Evolutionary conservation across 2,113 vertebrate species (phyloP).

Genomic region (Hypocryptadius cinnamomeus): DNA sequence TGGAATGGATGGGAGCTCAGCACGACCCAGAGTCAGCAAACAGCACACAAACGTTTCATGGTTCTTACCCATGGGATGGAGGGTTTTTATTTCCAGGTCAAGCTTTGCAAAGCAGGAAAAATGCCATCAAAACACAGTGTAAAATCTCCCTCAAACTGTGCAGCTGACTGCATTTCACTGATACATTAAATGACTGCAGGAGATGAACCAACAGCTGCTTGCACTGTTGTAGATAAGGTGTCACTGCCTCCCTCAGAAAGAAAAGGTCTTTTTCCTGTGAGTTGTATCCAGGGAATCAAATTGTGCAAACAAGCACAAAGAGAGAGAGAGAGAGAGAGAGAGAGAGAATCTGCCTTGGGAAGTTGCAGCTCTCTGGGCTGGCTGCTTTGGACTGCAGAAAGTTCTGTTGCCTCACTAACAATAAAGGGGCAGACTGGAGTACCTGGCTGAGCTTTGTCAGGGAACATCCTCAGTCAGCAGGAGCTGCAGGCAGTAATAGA

Average conservation of each 20-base stretch:
- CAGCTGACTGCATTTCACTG: neutral
- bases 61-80: neutral
- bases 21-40: neutral
- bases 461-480: neutral
- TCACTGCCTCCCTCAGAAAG: neutral
- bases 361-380: neutral
- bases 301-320: neutral
- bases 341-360: neutral
- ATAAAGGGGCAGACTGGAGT: neutral
- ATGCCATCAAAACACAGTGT: neutral
- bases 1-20: accelerated
- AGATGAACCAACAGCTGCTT: neutral
- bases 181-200: neutral
- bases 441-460: neutral
- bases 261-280: neutral
- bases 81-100: neutral
- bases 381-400: neutral
- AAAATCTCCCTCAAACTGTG: neutral
- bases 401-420: neutral
- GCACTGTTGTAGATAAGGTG: neutral
- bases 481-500: neutral
- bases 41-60: neutral
- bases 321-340: neutral
- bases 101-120: neutral
- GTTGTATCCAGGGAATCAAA: neutral